Evolutionary conservation across 1,140 invertebrate species (phyloP), one percentile per base, ranked within the genome.

Genomic region (Caenorhabditis inopinata): DNA sequence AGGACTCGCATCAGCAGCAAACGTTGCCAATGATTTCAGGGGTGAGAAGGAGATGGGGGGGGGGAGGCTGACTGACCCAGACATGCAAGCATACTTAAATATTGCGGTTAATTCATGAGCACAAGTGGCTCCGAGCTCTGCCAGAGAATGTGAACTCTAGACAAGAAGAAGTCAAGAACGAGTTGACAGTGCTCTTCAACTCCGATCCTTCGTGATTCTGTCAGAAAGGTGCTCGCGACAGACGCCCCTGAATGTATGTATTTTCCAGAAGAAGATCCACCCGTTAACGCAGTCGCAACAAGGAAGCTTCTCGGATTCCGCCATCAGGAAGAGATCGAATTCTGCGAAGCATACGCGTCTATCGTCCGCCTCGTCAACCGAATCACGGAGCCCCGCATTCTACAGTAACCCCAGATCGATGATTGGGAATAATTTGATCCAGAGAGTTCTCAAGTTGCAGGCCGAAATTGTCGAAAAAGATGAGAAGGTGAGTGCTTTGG

Each of bases 211-310:
- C 38, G 38, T 14, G 14, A 7, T 42, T 42, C 38, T 42, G n/a
- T n/a, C n/a, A n/a, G n/a, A n/a, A n/a, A n/a, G n/a, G n/a, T n/a
- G n/a, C n/a, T n/a, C n/a, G n/a, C n/a, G n/a, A n/a, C n/a, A n/a
- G n/a, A n/a, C 38, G 38, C 5, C 14, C 38, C 38, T 42, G 5
- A 42, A 42, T n/a, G n/a, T n/a, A 42, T 14, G 14, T 42, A 7
- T 32, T 51, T 58, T 68, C 16, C 32, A 68, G 58, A 68, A 68
- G 21, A 68, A 68, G n/a, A 35, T 68, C 58, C 58, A 68, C 2
- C 51, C 25, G 6, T 29, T 58, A 2, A 14, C 25, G 12, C 58
- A 29, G 3, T 14, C 25, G 14, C 58, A 29, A 9, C 32, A 68
- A 21, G 12, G 1, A 9, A 38, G 58, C 23, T 16, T 68, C 12